phyloP scores from a whole-genome alignment of 1,140 invertebrate species.

The Rhynchophorus ferrugineus region DNA sequence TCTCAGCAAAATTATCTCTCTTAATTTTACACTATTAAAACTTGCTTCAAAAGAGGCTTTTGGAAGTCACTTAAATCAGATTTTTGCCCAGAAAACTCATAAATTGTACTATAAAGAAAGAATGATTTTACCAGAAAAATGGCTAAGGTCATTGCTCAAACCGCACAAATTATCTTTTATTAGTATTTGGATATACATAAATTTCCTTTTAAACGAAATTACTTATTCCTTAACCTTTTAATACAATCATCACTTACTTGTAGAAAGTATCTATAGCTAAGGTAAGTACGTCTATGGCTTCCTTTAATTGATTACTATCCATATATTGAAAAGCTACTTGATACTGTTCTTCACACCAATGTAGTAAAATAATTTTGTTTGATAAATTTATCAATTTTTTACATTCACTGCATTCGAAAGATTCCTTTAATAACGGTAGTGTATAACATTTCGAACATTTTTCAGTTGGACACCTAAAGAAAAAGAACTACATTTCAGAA shows the following conservation, averaged over 20 bases:
- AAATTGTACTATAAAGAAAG: no score
- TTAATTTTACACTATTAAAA: no score
- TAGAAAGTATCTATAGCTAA: constrained; percentile 41
- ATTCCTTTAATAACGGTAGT: constrained; percentile 38
- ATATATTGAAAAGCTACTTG: constrained; percentile 41
- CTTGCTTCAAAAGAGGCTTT: no score
- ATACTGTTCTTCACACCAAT: constrained; percentile 48
- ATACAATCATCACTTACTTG: constrained; percentile 18
- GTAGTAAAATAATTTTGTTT: constrained; percentile 41
- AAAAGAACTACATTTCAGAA: background rate
- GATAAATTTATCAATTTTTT: constrained; percentile 48
- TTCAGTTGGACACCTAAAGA: constrained; percentile 50
- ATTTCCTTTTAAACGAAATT: no score
- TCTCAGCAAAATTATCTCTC: no score
- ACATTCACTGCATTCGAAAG: constrained; percentile 46
- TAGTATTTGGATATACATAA: no score
- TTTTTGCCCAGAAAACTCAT: no score
- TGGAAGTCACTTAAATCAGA: no score
- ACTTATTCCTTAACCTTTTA: background rate
- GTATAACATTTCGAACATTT: constrained; percentile 47
- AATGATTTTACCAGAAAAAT: no score
- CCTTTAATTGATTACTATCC: constrained; percentile 42
- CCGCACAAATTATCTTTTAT: no score
- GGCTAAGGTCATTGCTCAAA: no score
- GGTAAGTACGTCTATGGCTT: constrained; percentile 46